phyloP scores from a whole-genome alignment of 2,113 vertebrate species.

The Macrotis lagotis region DNA sequence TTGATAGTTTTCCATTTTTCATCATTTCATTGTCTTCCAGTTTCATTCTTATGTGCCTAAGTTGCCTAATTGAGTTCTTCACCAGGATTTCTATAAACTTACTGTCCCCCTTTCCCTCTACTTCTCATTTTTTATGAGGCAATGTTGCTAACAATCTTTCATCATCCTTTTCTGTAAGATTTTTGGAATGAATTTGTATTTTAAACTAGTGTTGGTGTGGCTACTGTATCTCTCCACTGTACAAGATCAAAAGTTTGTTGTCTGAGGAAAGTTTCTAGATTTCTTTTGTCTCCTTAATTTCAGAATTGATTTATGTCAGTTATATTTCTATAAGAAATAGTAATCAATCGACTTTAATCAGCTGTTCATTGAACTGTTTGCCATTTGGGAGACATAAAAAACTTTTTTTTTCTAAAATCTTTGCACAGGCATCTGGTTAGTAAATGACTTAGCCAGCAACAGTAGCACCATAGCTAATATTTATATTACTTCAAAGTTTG shows the following conservation, averaged over 20 bases:
- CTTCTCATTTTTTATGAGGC: neutral
- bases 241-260: neutral
- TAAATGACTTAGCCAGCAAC: neutral
- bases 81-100: neutral
- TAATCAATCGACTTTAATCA: neutral
- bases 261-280: neutral
- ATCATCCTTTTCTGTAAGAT: neutral
- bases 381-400: neutral
- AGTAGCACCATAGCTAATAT: neutral
- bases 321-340: neutral
- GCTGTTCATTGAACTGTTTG: neutral
- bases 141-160: neutral
- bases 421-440: neutral
- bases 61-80: neutral
- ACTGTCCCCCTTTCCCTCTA: neutral
- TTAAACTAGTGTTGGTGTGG: neutral
- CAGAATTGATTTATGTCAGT: neutral
- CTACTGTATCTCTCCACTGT: neutral
- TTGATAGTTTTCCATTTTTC: neutral
- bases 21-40: neutral
- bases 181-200: neutral
- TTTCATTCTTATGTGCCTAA: neutral
- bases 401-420: neutral
- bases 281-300: neutral
- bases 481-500: neutral